Percentiles rank a stretch among this genome's conserved stretches.
phyloP scores from a whole-genome alignment of 2,113 vertebrate species.

The Dasypus novemcinctus region DNA sequence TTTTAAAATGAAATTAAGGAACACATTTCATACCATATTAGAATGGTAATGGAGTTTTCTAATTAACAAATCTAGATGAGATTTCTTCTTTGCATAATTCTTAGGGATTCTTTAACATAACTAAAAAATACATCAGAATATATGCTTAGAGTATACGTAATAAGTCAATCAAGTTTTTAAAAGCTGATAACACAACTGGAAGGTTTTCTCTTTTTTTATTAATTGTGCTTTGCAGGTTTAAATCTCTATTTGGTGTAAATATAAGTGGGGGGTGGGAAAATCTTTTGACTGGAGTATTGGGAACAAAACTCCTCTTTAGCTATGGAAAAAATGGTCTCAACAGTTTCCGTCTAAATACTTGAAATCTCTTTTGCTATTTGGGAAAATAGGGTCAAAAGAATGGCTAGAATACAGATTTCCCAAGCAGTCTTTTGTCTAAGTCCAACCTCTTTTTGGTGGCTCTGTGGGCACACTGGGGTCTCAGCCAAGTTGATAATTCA shows the following conservation, averaged over 20 bases:
- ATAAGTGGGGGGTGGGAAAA: not conserved
- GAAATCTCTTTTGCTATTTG: conserved; percentile 34
- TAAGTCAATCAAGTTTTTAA: not conserved
- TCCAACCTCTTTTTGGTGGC: not conserved
- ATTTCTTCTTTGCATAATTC: conserved; percentile 16
- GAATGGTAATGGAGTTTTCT: conserved; percentile 17
- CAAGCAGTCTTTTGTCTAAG: conserved; percentile 48
- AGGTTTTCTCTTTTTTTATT: not conserved
- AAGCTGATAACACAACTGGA: not conserved
- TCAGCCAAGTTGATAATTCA: conserved; percentile 47
- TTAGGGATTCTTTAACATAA: not conserved
- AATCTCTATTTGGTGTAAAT: conserved; percentile 11
- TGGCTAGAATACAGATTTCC: not conserved
- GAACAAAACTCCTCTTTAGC: not conserved
- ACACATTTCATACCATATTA: not conserved
- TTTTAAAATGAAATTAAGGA: conserved; percentile 52
- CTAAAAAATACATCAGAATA: not conserved
- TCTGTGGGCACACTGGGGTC: not conserved
- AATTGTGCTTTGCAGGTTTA: not conserved
- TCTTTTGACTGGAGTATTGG: conserved; percentile 11
- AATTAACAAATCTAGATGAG: conserved; percentile 3
- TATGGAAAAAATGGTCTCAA: not conserved
- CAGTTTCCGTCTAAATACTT: not conserved
- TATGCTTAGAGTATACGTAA: not conserved
- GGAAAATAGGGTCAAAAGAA: conserved; percentile 38